Conservation (phyloP, 2,797 vertebrate genomes). For the Aldrovandia affinis region DNA sequence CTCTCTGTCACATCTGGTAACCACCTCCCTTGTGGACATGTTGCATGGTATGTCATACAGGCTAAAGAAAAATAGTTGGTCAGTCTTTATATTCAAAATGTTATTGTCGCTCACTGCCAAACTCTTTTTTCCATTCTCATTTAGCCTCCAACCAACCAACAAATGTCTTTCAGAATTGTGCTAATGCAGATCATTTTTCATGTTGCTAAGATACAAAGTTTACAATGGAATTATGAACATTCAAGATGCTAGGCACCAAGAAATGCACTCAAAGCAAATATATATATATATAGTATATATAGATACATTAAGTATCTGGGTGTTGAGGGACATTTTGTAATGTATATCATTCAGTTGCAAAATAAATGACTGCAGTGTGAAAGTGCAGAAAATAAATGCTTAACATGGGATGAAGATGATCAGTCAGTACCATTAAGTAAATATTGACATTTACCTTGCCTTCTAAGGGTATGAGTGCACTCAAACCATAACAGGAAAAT, state of each 20-base stretch:
- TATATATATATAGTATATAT: no score
- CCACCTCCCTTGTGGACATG: no score
- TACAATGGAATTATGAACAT: conserved; percentile 15
- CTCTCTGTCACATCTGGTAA: no score
- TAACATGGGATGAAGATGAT: no score
- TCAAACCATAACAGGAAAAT: no score
- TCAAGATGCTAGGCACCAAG: neutral
- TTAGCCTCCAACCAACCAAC: neutral
- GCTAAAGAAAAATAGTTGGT: neutral
- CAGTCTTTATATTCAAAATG: neutral
- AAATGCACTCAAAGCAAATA: neutral
- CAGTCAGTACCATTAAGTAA: no score
- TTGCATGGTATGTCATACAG: neutral
- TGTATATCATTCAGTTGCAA: no score
- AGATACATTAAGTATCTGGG: neutral
- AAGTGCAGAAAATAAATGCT: no score
- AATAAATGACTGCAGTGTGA: no score
- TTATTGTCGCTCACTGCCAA: neutral
- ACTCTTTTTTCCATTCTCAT: neutral
- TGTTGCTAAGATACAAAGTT: conserved; percentile 32
- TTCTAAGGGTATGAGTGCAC: no score
- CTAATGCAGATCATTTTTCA: conserved; percentile 9
- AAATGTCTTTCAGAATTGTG: neutral
- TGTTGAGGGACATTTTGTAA: no score
- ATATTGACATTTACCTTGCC: no score